Evolutionary conservation across 1,140 invertebrate genomes (phyloP).

Genomic region (Procambarus clarkii): DNA sequence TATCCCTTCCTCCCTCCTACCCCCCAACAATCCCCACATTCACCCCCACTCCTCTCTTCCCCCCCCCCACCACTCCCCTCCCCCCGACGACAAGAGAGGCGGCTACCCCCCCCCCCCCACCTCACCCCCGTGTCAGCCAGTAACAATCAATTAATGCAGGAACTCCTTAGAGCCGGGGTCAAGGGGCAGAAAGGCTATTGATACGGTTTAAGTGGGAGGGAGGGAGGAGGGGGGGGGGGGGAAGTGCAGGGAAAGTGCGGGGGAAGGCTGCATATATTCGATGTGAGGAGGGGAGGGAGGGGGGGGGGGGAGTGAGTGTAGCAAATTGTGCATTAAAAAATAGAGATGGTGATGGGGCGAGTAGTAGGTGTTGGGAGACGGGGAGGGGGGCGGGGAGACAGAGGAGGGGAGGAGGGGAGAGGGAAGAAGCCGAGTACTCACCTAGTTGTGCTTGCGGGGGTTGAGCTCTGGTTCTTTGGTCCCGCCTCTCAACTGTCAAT

Average conservation of each 20-base stretch:
- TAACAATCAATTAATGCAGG: slow-evolving; percentile 1
- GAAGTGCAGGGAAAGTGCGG: not conserved
- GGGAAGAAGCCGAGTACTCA: no score
- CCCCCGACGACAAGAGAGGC: not conserved
- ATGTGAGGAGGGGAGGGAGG: not conserved
- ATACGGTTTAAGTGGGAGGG: not conserved
- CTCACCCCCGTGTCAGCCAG: no score
- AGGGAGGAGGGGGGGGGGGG: not conserved
- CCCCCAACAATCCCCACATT: no score
- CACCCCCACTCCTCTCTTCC: no score
- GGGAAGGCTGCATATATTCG: not conserved
- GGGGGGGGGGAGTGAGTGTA: not conserved
- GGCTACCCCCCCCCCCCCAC: not conserved
- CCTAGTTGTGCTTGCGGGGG: no score
- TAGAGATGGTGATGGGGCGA: not conserved
- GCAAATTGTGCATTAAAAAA: no score
- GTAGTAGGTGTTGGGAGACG: not conserved
- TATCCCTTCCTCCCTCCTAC: no score
- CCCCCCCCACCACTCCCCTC: not conserved
- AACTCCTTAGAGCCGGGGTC: not conserved
- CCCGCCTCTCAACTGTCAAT: no score
- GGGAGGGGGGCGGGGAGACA: not conserved
- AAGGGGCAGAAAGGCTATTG: not conserved
- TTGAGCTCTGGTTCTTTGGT: no score
- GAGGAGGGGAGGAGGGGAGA: not conserved